Evolutionary conservation across 2,113 vertebrate species (phyloP), one percentile per base, ranked within the genome.

Genomic region (Polypterus bichir): DNA sequence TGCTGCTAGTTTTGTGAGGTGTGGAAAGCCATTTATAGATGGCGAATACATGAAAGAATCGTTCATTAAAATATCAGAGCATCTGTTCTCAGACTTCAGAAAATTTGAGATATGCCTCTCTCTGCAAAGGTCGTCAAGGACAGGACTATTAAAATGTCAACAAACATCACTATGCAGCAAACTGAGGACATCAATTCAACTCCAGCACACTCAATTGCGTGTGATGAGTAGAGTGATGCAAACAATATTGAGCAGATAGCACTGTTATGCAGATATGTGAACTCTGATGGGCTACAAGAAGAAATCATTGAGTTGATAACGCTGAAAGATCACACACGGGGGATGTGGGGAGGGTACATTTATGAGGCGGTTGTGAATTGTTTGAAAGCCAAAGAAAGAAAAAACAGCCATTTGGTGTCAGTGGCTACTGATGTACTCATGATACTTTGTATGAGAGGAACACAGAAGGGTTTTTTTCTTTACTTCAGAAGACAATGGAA

Each of bases 51-150:
- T 59, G 44, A 59, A 59, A 59, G 7, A 59, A 59, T 44, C 7
- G 7, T 59, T 59, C 44, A 60, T 65, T 45, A 60, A 65, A 47
- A 60, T 59, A 53, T 60, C 57, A 27, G 57, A 65, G 59, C 63
- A 65, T 49, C 63, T 65, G 45, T 65, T 59, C 57, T 54, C 54
- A 2, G 67, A 73, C 63, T 77, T 74, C 66, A 62, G 64, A 74
- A 72, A 75, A 72, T 74, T 8, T 46, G 6, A 62, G 69, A 70
- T 0, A 66, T 70, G 55, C 61, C 63, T 51, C 68, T 74, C 54
- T 71, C 68, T 53, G 65, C 64, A 8, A 75, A 75, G 59, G 73
- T 59, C 7, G 62, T 77, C 63, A 75, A 68, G 8, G 69, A 76
- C 61, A 76, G 68, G 4, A 48, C 68, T 56, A 63, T 70, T 45